Evolutionary conservation across 2,888 invertebrate species (phyloP), one percentile per base, ranked within the genome.

Genomic region (Oscheius onirici): DNA sequence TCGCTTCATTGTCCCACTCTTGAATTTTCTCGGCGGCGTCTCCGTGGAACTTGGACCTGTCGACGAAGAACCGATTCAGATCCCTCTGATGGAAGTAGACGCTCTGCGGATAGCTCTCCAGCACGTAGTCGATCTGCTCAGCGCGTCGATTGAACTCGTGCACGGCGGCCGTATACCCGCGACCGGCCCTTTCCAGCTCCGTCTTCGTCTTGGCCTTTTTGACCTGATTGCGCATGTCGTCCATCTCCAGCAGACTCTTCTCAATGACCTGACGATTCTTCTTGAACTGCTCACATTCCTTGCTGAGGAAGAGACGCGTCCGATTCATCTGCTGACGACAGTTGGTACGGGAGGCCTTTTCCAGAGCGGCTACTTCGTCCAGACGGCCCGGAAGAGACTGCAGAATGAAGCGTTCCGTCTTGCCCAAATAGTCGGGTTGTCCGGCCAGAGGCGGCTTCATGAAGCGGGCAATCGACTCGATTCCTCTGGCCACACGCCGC

Each of bases 21-120:
- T 34, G 34, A 34, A 34, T 34, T 0, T 34, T 34, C 34, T 34
- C 5, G 34, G 34, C 34, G 34, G 8, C 34, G 5, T 34, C 34
- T 8, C 3, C 8, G 34, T 34, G 34, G 34, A 34, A 34, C 34
- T 34, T 34, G 34, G 34, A 34, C 34, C 34, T 34, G 34, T 34
- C 34, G 34, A 3, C 34, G 34, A 34, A 34, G 0, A 34, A 6
- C 34, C 34, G 40, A 40, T n/a, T 41, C 40, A 41, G 13, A n/a
- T 55, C 54, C 5, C 54, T 17, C 58, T 40, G 34, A 6, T 58
- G 58, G 58, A 58, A 58, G 34, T 58, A 58, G 58, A 41, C 58
- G 17, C 28, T 41, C 41, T 41, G n/a, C 15, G 34, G 28, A n/a
- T 17, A 2, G 58, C 58, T 41, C 20, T 58, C 58, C 15, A 58